Conservation (phyloP, 2,113 vertebrate genomes). For the Platysternon megacephalum region DNA sequence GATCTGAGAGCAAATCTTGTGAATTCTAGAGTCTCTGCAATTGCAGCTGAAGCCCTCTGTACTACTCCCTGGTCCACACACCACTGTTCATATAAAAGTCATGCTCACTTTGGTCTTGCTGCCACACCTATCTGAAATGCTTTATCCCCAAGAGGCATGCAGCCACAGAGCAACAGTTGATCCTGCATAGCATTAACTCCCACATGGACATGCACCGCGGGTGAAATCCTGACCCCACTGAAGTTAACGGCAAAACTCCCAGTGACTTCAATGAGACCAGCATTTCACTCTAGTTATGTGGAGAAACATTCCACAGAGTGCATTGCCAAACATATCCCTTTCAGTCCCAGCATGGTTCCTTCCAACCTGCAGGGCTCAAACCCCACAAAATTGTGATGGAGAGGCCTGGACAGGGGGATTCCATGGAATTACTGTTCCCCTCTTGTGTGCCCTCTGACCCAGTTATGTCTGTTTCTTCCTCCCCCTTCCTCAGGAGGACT, state of each 20-base stretch:
- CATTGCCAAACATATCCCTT: background rate
- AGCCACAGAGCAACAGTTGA: background rate
- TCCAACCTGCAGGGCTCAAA: background rate
- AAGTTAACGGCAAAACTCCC: background rate
- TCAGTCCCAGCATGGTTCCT: background rate
- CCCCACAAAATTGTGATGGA: background rate
- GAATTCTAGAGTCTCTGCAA: background rate
- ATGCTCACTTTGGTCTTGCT: background rate
- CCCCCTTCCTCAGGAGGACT: background rate
- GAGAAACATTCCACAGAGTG: background rate
- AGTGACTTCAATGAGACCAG: background rate
- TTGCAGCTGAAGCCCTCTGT: background rate
- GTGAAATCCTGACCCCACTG: background rate
- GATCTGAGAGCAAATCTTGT: background rate
- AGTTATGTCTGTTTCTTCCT: background rate
- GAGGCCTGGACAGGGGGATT: background rate
- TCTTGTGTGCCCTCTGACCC: background rate
- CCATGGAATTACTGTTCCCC: background rate
- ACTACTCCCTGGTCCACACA: background rate
- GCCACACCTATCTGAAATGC: background rate
- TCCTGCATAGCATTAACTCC: background rate
- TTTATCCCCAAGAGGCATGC: background rate
- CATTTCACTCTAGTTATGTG: background rate
- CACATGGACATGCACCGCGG: too few relatives aligned
- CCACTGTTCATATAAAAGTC: background rate